Base-by-base conservation (phyloP, 1,140 invertebrate genomes). In the Metaphire vulgaris region DNA sequence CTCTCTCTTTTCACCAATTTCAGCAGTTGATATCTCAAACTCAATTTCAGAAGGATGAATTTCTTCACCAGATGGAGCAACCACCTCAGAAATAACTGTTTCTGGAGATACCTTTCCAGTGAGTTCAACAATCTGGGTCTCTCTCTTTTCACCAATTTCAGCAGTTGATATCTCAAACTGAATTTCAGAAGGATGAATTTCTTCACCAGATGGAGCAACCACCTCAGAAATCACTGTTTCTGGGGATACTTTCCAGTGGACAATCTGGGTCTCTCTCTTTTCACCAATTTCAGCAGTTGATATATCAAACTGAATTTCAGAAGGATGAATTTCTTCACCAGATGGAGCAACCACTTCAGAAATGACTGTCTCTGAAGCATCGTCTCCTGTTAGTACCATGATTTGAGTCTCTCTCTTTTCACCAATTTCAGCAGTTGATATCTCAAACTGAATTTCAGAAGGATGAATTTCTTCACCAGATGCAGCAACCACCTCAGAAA, bases 191-290 rank as follows among this genome's bases (percentile, higher is more conserved):
- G 41, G 64, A 64, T 33, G 31, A 0, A 33, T 70, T 67, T 74
- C 72, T 78, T 79, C 75, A 65, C 56, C 33, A 21, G 67, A n/a
- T 68, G 65, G 33, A 30, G 75, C 32, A 15, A 74, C 68, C 41
- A 56, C 32, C 26, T 74, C 29, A 56, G 41, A 56, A 56, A 56
- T 56, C 6, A 56, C 41, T 12, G 41, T 56, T 56, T 56, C 41
- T 56, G 41, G 41, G 21, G 41, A 12, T 6, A 56, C 21, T 56
- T 56, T 21, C 6, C 41, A 21, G 6, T 56, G 6, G 21, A 56
- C 41, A 56, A 56, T 56, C 41, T 56, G 41, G 6, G 41, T 56
- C 21, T 56, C 41, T 56, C 41, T 56, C 41, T 56, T 56, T 56
- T 56, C 41, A 12, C 41, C 41, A 56, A 21, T 56, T 65, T 56